phyloP scores from a whole-genome alignment of 2,797 vertebrate species.

The Vireo griseus region DNA sequence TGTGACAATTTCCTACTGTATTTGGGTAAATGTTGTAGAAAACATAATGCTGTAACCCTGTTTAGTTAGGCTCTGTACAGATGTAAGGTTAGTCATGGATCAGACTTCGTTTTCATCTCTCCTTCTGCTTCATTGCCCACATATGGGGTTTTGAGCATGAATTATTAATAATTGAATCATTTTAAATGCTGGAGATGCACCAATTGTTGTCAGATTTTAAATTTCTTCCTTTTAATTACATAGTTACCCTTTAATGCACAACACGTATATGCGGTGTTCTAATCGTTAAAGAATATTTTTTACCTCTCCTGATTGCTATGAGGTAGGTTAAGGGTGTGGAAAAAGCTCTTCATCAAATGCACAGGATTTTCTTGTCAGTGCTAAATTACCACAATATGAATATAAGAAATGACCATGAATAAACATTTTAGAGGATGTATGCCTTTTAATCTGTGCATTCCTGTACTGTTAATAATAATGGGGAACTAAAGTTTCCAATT shows the following conservation, averaged over 20 bases:
- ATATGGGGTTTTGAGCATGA: slow-evolving; percentile 82
- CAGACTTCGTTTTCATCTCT: slow-evolving; percentile 71
- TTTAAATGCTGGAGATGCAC: slow-evolving; percentile 85
- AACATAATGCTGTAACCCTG: slow-evolving; percentile 47
- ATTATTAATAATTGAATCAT: slow-evolving; percentile 87
- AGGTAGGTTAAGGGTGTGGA: background rate
- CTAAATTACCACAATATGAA: background rate
- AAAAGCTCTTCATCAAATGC: background rate
- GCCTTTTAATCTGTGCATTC: background rate
- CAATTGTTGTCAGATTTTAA: slow-evolving; percentile 89
- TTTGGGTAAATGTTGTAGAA: slow-evolving; percentile 49
- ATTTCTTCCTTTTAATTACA: slow-evolving; percentile 86
- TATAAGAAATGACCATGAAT: background rate
- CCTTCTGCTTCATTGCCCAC: slow-evolving; percentile 74
- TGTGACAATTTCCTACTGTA: slow-evolving; percentile 60
- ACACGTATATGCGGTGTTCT: slow-evolving; percentile 60
- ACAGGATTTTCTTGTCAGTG: slow-evolving; percentile 22
- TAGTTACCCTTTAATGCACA: slow-evolving; percentile 77
- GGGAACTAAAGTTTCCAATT: background rate
- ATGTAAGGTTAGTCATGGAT: slow-evolving; percentile 74
- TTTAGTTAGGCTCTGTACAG: slow-evolving; percentile 61
- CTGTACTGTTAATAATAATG: background rate
- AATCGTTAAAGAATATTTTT: slow-evolving; percentile 50
- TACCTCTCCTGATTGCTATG: background rate
- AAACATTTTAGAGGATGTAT: background rate